Evolutionary conservation across 2,888 invertebrate species (phyloP).

Genomic region (Biston stratarius): DNA sequence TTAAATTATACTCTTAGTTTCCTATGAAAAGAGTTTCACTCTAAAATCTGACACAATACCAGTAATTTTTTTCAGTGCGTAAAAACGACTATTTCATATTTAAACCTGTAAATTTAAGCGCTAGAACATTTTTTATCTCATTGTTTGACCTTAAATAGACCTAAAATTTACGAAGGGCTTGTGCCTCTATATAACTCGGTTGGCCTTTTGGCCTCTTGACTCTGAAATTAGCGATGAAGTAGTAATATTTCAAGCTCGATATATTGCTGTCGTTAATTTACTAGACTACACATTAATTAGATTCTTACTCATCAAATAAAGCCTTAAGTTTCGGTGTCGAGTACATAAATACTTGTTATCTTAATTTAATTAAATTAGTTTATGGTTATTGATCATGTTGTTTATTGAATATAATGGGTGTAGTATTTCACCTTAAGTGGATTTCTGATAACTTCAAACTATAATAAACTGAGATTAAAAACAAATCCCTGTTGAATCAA

Average conservation of each 20-base stretch:
- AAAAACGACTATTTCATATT: too few species aligned
- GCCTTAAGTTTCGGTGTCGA: background rate
- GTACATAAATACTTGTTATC: slow-evolving; percentile 2
- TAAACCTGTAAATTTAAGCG: too few species aligned
- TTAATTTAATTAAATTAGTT: background rate
- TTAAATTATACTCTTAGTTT: too few species aligned
- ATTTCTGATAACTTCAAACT: too few species aligned
- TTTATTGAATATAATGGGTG: background rate
- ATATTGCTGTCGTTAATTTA: slow-evolving; percentile 4
- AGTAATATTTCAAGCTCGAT: slow-evolving; percentile 3
- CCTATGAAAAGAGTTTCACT: too few species aligned
- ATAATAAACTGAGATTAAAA: background rate
- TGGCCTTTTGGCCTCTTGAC: background rate
- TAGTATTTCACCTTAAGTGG: background rate
- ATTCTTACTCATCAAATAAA: slow-evolving; percentile 20
- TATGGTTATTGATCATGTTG: background rate
- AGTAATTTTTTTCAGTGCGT: too few species aligned
- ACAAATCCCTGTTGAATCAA: slow-evolving; percentile 22
- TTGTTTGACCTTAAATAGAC: background rate
- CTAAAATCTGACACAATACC: too few species aligned
- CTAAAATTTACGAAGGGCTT: background rate
- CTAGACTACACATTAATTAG: background rate
- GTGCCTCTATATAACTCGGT: background rate
- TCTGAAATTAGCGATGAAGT: background rate
- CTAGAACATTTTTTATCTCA: background rate